These are phyloP conservation scores for Capricornis sumatraensis DNA, from an alignment of 2,113 vertebrate species.

Conservation along the genomic window DNA sequence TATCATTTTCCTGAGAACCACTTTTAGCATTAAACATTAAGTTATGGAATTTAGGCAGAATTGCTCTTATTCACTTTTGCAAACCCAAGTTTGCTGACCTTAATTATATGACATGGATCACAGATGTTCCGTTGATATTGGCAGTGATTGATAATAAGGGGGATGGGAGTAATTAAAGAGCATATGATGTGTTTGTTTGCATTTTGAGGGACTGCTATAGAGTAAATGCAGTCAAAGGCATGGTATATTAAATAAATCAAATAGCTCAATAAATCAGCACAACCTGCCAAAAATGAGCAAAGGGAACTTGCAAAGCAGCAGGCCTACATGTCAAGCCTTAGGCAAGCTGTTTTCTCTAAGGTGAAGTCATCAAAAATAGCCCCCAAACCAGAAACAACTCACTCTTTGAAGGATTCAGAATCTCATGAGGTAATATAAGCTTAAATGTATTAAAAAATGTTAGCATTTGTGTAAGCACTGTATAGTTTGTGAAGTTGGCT, in stretches of 20 bases:
- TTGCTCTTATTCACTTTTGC: neutral
- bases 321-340: neutral
- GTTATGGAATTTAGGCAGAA: neutral
- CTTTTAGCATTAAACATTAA: neutral
- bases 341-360: constrained; percentile 43
- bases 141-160: constrained; percentile 64
- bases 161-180: constrained; percentile 65
- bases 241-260: constrained; percentile 70
- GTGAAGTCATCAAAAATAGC: constrained; percentile 33
- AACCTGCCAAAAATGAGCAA: constrained; percentile 46
- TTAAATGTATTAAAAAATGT: neutral
- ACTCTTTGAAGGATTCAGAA: neutral
- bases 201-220: constrained; percentile 57
- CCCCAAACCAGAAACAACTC: neutral
- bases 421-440: neutral
- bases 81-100: constrained; percentile 50
- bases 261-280: constrained; percentile 65
- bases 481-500: neutral
- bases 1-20: neutral
- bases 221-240: constrained; percentile 60
- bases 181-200: constrained; percentile 69
- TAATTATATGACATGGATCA: constrained; percentile 31
- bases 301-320: neutral
- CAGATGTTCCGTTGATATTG: constrained; percentile 45
- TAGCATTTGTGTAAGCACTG: neutral